phyloP scores from a whole-genome alignment of 2,888 invertebrate species.

The Toxonevra muliebris region DNA sequence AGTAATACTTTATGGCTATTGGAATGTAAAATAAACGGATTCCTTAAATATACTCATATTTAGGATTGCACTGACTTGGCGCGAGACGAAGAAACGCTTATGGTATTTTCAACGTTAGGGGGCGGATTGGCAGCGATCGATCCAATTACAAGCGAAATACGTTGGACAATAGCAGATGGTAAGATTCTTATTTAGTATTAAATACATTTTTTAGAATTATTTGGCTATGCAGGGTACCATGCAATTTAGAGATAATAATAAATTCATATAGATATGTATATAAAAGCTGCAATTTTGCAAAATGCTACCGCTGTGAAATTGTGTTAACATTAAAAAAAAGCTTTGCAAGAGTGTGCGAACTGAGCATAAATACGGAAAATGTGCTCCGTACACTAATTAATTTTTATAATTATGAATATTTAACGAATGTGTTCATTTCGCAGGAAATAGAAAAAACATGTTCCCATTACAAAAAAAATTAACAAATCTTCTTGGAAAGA shows the following conservation, averaged over 20 bases:
- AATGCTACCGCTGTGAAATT: too few relatives aligned
- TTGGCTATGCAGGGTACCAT: neutral
- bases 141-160: constrained; percentile 81
- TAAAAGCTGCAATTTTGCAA: too few relatives aligned
- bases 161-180: constrained; percentile 94
- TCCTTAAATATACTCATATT: neutral
- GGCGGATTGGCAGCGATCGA: constrained; percentile 93
- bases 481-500: too few relatives aligned
- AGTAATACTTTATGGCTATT: neutral
- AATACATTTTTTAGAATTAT: neutral
- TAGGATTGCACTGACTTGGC: constrained; percentile 72
- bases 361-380: too few relatives aligned
- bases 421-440: too few relatives aligned
- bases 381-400: too few relatives aligned
- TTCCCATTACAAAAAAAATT: too few relatives aligned
- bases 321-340: too few relatives aligned
- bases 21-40: neutral
- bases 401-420: too few relatives aligned
- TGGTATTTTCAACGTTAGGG: constrained; percentile 92
- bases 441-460: too few relatives aligned
- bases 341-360: too few relatives aligned
- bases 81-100: constrained; percentile 75
- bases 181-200: constrained; percentile 46
- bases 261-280: too few relatives aligned
- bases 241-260: neutral